Evolutionary conservation across 2,888 invertebrate species (phyloP), one percentile per base, ranked within the genome.

Genomic region (Cremastinae sp.): DNA sequence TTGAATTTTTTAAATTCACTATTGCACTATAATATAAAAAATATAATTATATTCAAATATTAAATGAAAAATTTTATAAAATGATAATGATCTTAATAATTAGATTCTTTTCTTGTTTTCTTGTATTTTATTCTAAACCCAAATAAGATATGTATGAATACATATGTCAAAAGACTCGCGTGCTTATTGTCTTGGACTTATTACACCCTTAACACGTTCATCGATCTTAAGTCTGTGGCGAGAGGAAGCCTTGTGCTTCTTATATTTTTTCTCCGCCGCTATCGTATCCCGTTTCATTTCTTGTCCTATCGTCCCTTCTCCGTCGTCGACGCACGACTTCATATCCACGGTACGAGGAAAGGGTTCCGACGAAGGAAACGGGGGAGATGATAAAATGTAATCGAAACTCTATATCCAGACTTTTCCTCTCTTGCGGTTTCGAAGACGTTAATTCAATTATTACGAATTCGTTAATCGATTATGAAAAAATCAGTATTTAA

Each of bases 151-250:
- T 28, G 5, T 28, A 28, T 55, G 35, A 16, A 79, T 82, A 45
- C 20, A 41, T 53, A 41, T 14, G 16, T 18, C 78, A 72, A 74
- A 78, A 73, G 80, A n/a, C n/a, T 80, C 81, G 82, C 79, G 82
- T 81, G 78, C 81, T 39, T 76, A 78, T 77, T 80, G 80, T 74
- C 84, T 28, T 28, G 28, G 81, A 83, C 35, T 41, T 39, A 4
- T 18, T 22, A 80, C 80, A 79, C 81, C 65, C 37, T 56, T n/a
- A n/a, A n/a, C 69, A 78, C 82, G 80, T 80, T 65, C 75, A 78
- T 76, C 74, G 81, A 83, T 83, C 83, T 83, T 82, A 86, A 87
- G 88, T 87, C 88, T 87, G 88, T 81, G 87, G 88, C 83, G 81
- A 85, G 76, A 37, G 28, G 87, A 88, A 87, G 87, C 88, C 88